These are phyloP conservation scores for Callionymus lyra DNA, from an alignment of 2,113 vertebrate species.

Conservation along the genomic window DNA sequence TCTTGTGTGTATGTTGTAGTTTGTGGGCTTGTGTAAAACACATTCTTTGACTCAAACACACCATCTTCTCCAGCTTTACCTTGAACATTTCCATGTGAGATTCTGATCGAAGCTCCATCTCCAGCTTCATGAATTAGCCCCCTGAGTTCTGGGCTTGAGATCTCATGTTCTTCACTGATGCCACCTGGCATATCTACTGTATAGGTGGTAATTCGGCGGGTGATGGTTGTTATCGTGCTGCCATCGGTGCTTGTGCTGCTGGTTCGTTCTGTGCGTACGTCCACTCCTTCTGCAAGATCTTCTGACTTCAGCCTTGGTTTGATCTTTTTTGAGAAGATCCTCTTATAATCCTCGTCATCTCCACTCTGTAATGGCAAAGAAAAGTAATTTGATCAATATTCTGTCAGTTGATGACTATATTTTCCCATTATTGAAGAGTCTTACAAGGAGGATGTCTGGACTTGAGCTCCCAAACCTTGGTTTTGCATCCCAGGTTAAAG, in stretches of 20 bases:
- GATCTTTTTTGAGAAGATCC: slow-evolving; percentile 91
- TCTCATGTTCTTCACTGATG: slow-evolving; percentile 66
- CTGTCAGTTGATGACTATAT: background rate
- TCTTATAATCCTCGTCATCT: slow-evolving; percentile 83
- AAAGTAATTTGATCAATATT: background rate
- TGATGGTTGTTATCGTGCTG: slow-evolving; percentile 80
- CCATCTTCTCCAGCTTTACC: slow-evolving; percentile 44
- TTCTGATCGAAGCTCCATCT: slow-evolving; percentile 51
- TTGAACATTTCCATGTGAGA: slow-evolving; percentile 47
- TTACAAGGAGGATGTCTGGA: slow-evolving; percentile 84
- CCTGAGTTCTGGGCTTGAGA: slow-evolving; percentile 70
- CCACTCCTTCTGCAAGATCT: slow-evolving; percentile 73
- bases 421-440: slow-evolving; percentile 9
- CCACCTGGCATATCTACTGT: slow-evolving; percentile 79
- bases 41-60: slow-evolving; percentile 49
- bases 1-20: slow-evolving; percentile 41
- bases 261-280: slow-evolving; percentile 73
- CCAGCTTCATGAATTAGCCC: slow-evolving; percentile 64
- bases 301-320: slow-evolving; percentile 86
- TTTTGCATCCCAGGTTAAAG: slow-evolving; percentile 64
- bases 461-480: slow-evolving; percentile 57
- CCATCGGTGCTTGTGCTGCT: slow-evolving; percentile 81
- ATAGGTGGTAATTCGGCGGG: slow-evolving; percentile 85
- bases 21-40: slow-evolving; percentile 47
- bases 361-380: slow-evolving; percentile 71